Conservation (phyloP, 2,888 invertebrate genomes). For the Sinohyriopsis cumingii region DNA sequence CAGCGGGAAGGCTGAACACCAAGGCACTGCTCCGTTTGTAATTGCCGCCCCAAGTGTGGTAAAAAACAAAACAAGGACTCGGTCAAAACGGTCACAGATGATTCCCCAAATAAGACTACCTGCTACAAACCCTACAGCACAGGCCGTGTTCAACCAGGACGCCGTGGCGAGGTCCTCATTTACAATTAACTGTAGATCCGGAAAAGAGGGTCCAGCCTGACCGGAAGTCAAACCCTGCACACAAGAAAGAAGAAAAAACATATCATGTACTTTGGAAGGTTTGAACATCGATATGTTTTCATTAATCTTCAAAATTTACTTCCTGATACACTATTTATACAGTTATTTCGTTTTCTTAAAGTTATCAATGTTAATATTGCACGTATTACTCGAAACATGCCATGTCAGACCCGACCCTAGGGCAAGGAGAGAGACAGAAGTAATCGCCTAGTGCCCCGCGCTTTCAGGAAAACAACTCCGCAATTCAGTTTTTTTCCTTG, state of each 20-base stretch:
- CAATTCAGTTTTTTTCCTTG: too few relatives aligned
- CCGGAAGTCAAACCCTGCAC: conserved; percentile 33
- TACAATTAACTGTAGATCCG: conserved; percentile 30
- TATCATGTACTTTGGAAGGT: too few relatives aligned
- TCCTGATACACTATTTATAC: too few relatives aligned
- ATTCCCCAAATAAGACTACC: conserved; percentile 21
- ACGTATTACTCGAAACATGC: too few relatives aligned
- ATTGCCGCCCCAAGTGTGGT: conserved; percentile 65
- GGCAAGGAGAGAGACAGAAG: too few relatives aligned
- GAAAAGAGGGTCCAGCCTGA: conserved; percentile 31
- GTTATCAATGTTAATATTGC: too few relatives aligned
- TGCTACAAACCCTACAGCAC: conserved; percentile 25
- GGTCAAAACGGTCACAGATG: conserved; percentile 41
- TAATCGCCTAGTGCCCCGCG: too few relatives aligned
- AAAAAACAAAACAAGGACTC: conserved; percentile 65
- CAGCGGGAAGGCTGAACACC: conserved; percentile 57
- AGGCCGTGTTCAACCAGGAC: conserved; percentile 32
- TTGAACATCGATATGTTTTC: too few relatives aligned
- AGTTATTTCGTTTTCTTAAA: too few relatives aligned
- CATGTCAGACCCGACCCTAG: too few relatives aligned
- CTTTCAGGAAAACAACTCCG: too few relatives aligned
- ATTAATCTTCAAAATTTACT: background rate
- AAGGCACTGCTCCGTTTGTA: conserved; percentile 66
- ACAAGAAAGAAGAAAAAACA: background rate
- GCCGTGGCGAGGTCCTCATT: conserved; percentile 22